Evolutionary conservation across 1,140 invertebrate species (phyloP).

Genomic region (Lutraria rhynchaena): DNA sequence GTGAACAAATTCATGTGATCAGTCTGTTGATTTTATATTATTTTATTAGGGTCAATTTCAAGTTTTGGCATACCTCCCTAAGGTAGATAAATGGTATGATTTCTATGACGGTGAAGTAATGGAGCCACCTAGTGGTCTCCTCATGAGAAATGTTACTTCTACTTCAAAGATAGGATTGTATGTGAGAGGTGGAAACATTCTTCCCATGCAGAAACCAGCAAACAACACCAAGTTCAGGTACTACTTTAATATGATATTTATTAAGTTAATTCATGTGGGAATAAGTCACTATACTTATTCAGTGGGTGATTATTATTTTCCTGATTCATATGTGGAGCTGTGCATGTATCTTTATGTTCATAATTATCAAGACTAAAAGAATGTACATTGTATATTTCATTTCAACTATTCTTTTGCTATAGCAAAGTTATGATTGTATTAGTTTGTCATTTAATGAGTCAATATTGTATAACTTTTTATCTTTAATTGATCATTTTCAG

Average conservation of each 20-base stretch:
- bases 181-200: conserved; percentile 78
- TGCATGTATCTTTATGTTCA: no score
- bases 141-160: neutral
- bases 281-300: no score
- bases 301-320: no score
- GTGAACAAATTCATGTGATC: no score
- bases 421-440: neutral
- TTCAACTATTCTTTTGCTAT: neutral
- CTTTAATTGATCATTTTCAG: neutral
- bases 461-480: no score
- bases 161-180: conserved; percentile 72
- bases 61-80: conserved; percentile 72
- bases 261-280: no score
- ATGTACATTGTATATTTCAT: no score
- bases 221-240: conserved; percentile 71
- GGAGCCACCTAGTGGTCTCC: neutral
- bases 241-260: no score
- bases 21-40: no score
- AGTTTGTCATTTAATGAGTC: neutral
- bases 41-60: conserved; percentile 37
- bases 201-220: conserved; percentile 78
- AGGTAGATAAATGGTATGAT: conserved; percentile 78
- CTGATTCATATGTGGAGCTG: no score
- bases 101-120: conserved; percentile 64
- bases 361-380: no score